phyloP scores from a whole-genome alignment of 2,113 vertebrate species.

The Phasianus colchicus region DNA sequence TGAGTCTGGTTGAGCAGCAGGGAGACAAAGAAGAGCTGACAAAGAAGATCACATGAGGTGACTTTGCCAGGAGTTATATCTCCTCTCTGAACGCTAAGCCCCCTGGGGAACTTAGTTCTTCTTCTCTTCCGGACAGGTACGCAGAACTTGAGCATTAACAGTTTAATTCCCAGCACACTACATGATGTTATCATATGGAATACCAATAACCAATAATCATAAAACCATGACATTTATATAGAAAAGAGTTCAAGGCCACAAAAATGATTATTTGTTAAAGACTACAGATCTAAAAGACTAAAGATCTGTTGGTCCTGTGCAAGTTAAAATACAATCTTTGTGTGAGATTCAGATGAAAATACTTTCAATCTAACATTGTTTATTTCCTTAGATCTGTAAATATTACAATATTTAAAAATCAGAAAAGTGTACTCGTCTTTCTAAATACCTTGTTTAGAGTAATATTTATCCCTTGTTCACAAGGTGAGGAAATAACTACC shows the following conservation, averaged over 20 bases:
- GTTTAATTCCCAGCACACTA: no score
- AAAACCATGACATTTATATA: no score
- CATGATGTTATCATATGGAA: no score
- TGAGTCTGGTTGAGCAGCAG: no score
- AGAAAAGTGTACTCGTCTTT: neutral
- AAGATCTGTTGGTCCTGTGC: neutral
- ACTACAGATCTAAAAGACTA: neutral
- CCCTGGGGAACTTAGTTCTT: no score
- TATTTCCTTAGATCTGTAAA: neutral
- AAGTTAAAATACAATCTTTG: neutral
- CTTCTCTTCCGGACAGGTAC: no score
- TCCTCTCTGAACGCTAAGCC: no score
- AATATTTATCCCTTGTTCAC: neutral
- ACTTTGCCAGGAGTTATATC: no score
- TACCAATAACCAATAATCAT: no score
- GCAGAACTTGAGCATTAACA: no score
- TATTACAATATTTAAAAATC: neutral
- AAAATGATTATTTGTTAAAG: neutral
- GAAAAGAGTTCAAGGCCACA: neutral
- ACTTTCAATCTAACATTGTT: neutral
- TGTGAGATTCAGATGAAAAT: neutral
- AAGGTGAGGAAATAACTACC: conserved; percentile 33
- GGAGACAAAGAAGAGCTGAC: no score
- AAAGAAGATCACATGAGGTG: no score
- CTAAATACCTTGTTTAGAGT: neutral